A percentile compares a stretch with the other conserved stretches of the same genome.
These are phyloP conservation scores for Ormyrus labotus DNA, from an alignment of 2,888 invertebrate genomes.

Conservation along the genomic window DNA sequence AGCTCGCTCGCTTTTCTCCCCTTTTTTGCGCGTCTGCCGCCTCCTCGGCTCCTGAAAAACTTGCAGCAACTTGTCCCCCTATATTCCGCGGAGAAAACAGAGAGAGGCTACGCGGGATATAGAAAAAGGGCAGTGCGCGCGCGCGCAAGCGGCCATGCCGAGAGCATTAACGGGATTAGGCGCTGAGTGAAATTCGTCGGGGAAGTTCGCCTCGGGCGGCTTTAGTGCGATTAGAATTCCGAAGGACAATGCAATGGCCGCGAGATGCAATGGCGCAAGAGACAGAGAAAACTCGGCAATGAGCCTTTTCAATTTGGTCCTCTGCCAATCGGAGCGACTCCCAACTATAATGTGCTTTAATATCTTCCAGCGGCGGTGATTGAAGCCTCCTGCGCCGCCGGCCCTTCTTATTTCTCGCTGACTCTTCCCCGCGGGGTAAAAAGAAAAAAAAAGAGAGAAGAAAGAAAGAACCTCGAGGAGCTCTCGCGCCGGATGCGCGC, in stretches of 20 bases:
- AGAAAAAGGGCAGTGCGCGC: not conserved
- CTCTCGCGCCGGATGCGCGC: constrained; percentile 70
- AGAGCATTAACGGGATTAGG: constrained; percentile 40
- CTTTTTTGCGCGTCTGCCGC: constrained; percentile 29
- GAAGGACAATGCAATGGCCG: constrained; percentile 1
- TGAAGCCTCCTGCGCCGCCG: constrained; percentile 63
- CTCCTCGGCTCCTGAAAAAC: constrained; percentile 29
- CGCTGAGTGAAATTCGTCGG: constrained; percentile 21
- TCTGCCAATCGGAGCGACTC: constrained; percentile 66
- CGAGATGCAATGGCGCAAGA: constrained; percentile 36
- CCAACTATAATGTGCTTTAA: constrained; percentile 67
- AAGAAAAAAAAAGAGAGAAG: not conserved
- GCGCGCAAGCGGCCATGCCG: not conserved
- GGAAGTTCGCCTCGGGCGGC: constrained; percentile 3
- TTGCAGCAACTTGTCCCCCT: not conserved
- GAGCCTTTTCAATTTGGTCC: constrained; percentile 71
- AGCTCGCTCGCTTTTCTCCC: constrained; percentile 8
- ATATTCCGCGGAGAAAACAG: not conserved
- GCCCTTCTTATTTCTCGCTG: constrained; percentile 22
- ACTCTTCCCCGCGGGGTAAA: not conserved
- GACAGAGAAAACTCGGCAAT: constrained; percentile 52
- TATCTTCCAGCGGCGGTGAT: constrained; percentile 65
- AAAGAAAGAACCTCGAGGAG: constrained; percentile 54
- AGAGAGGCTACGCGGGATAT: not conserved
- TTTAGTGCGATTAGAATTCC: constrained; percentile 56